These are phyloP conservation scores for Caenorhabditis sp. DNA, from an alignment of 2,888 invertebrate species.

Conservation along the genomic window DNA sequence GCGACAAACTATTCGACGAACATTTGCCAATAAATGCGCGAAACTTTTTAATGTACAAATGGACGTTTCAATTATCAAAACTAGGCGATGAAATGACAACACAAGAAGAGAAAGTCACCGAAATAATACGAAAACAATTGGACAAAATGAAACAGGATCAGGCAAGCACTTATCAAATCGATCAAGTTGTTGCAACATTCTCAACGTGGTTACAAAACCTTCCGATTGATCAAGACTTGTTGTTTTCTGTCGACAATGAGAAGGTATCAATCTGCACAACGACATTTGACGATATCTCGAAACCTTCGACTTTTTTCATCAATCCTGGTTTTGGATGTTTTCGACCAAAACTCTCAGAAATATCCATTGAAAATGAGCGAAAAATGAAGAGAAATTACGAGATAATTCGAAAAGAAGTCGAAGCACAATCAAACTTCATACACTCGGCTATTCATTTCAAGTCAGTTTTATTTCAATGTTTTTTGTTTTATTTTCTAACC, in stretches of 20 bases:
- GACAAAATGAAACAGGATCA: neutral
- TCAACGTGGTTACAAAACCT: conserved; percentile 1
- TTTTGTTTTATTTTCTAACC: neutral
- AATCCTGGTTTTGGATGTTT: conserved; percentile 4
- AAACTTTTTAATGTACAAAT: conserved; percentile 21
- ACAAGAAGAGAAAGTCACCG: neutral
- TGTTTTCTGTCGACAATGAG: neutral
- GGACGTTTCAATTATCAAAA: conserved; percentile 16
- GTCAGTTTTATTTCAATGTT: neutral
- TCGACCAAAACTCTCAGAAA: neutral
- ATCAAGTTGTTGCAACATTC: conserved; percentile 5
- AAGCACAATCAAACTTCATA: conserved; percentile 35
- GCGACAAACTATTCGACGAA: conserved; percentile 9
- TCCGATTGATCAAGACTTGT: neutral
- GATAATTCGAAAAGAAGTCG: conserved; percentile 21
- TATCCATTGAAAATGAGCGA: neutral
- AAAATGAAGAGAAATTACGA: conserved; percentile 19
- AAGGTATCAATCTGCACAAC: neutral
- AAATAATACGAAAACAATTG: neutral
- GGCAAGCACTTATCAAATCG: conserved; percentile 1
- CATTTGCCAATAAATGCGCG: conserved; percentile 20
- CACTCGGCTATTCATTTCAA: conserved; percentile 34
- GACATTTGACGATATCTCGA: neutral
- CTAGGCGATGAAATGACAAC: conserved; percentile 5
- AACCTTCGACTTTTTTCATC: conserved; percentile 2